These are phyloP conservation scores for Adelosebastes latens DNA, from an alignment of 2,797 vertebrate genomes.

Conservation along the genomic window DNA sequence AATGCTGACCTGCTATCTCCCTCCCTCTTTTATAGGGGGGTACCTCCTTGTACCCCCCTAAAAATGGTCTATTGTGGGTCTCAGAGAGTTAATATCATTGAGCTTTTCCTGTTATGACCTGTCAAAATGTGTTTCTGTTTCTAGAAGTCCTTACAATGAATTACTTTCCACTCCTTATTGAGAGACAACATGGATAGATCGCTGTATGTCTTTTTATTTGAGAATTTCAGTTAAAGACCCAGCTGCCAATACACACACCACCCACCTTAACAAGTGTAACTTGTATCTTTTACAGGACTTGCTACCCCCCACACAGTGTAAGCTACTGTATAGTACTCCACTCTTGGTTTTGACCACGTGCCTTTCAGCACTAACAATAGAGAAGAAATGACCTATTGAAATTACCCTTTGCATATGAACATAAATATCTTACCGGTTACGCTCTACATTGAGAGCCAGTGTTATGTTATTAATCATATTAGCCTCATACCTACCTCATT, in stretches of 20 bases:
- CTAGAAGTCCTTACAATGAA: background rate
- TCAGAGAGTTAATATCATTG: background rate
- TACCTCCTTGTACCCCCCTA: no score
- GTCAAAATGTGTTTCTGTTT: background rate
- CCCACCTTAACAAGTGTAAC: background rate
- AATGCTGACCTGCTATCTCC: no score
- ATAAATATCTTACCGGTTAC: slow-evolving; percentile 14
- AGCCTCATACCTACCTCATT: slow-evolving; percentile 44
- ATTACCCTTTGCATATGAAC: slow-evolving; percentile 1
- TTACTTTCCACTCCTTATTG: background rate
- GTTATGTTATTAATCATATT: slow-evolving; percentile 40
- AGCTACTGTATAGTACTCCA: background rate
- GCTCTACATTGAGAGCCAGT: slow-evolving; percentile 18
- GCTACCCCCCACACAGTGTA: background rate
- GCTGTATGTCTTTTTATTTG: background rate
- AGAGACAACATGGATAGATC: background rate
- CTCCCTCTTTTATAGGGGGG: no score
- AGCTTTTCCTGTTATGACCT: background rate
- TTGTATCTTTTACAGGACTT: background rate
- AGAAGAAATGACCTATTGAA: slow-evolving; percentile 10
- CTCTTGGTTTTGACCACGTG: background rate
- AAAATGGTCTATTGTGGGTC: background rate
- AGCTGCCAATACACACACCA: background rate
- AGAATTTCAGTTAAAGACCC: background rate
- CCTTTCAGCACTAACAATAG: background rate